Conservation (phyloP, 2,797 vertebrate species). For the Thaleichthys pacificus region DNA sequence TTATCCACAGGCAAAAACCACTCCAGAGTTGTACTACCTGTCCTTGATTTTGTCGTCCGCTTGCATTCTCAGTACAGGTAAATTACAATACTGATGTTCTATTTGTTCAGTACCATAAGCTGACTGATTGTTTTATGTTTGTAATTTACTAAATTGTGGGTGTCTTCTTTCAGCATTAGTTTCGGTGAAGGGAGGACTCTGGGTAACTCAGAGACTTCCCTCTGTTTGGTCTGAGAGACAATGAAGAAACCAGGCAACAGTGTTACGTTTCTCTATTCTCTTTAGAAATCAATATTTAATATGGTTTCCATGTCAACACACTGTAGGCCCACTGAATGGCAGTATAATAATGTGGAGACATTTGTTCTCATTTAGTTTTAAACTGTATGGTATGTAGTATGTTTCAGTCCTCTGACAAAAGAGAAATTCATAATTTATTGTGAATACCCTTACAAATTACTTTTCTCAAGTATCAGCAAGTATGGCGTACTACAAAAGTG, state of each 20-base stretch:
- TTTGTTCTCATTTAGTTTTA: neutral
- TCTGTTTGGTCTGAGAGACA: slow-evolving; percentile 44
- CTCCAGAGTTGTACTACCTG: slow-evolving; percentile 74
- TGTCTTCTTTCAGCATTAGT: slow-evolving; percentile 66
- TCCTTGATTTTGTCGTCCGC: slow-evolving; percentile 66
- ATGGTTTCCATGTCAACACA: slow-evolving; percentile 51
- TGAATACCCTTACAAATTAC: neutral
- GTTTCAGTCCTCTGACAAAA: slow-evolving; percentile 3
- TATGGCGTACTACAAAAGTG: neutral
- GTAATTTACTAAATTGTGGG: slow-evolving; percentile 31
- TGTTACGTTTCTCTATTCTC: slow-evolving; percentile 49
- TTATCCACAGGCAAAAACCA: slow-evolving; percentile 68
- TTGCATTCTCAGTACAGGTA: slow-evolving; percentile 72
- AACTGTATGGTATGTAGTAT: slow-evolving; percentile 2
- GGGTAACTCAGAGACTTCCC: slow-evolving; percentile 55
- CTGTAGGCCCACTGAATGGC: neutral
- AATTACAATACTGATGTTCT: slow-evolving; percentile 7
- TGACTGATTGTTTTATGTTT: neutral
- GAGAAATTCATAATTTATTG: neutral
- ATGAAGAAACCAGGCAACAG: slow-evolving; percentile 56
- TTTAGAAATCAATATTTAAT: slow-evolving; percentile 68
- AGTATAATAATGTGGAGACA: neutral
- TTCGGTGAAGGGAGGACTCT: slow-evolving; percentile 63
- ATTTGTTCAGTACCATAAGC: too few relatives aligned
- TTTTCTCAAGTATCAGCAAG: slow-evolving; percentile 3